Conservation (phyloP, 2,888 invertebrate genomes). For the Trissolcus japonicus region DNA sequence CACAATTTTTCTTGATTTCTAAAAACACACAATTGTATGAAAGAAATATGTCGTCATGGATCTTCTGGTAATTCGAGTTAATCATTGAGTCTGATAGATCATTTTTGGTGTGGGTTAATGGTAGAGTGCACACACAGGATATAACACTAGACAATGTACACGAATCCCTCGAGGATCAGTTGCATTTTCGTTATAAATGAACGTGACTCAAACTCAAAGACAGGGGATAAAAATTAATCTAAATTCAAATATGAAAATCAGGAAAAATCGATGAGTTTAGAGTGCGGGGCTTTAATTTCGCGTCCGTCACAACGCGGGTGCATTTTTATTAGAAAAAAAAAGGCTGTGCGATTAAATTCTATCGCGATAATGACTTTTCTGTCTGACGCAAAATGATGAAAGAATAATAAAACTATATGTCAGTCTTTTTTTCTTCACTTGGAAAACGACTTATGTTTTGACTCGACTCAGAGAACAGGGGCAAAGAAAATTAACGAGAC, state of each 20-base stretch:
- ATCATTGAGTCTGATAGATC: constrained; percentile 52
- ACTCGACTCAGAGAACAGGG: too few relatives aligned
- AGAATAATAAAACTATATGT: too few relatives aligned
- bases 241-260: constrained; percentile 3
- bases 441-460: too few relatives aligned
- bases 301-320: background rate
- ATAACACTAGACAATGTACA: constrained; percentile 94
- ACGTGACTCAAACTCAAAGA: constrained; percentile 29
- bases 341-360: constrained; percentile 15
- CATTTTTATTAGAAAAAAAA: constrained; percentile 14
- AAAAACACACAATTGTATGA: constrained; percentile 6
- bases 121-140: constrained; percentile 88
- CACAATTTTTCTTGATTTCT: background rate
- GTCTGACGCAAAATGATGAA: background rate
- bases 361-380: constrained; percentile 15
- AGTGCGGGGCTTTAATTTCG: constrained; percentile 5
- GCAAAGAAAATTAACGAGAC: too few relatives aligned
- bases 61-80: constrained; percentile 51
- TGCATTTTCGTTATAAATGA: constrained; percentile 57
- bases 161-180: constrained; percentile 76
- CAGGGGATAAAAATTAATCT: constrained; percentile 6
- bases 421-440: too few relatives aligned
- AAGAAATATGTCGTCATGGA: constrained; percentile 40
- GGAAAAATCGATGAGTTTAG: constrained; percentile 4
- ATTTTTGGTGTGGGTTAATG: constrained; percentile 59